These are phyloP conservation scores for Pyrocoelia pectoralis DNA, from an alignment of 2,888 invertebrate genomes.

Conservation along the genomic window DNA sequence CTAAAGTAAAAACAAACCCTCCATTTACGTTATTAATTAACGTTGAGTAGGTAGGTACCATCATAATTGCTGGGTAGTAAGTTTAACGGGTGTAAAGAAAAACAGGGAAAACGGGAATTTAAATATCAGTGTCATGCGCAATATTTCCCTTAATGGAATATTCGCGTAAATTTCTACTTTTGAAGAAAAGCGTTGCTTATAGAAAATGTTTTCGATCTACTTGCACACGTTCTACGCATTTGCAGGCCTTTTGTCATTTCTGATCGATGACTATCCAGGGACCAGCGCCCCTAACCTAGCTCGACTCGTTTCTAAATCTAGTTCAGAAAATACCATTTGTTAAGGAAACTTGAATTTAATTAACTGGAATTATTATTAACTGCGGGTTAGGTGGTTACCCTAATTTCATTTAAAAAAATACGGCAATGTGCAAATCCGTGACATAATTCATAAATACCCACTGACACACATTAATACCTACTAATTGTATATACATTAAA, in stretches of 20 bases:
- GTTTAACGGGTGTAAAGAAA: too few species aligned
- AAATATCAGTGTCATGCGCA: neutral
- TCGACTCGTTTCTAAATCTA: slow-evolving; percentile 30
- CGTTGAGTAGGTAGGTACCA: too few species aligned
- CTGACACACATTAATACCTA: too few species aligned
- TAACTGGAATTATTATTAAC: slow-evolving; percentile 17
- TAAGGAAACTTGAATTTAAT: slow-evolving; percentile 29
- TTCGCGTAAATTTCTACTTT: neutral
- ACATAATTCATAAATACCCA: too few species aligned
- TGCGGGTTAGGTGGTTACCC: too few species aligned
- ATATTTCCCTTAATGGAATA: neutral
- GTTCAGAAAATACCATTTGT: slow-evolving; percentile 32
- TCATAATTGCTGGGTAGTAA: too few species aligned
- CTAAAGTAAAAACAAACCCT: too few species aligned
- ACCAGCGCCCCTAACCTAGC: slow-evolving; percentile 34
- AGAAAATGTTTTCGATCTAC: slow-evolving; percentile 23
- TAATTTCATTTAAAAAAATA: too few species aligned
- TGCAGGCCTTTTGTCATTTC: slow-evolving; percentile 29
- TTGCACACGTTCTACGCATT: slow-evolving; percentile 29
- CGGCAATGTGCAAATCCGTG: too few species aligned
- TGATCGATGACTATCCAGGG: slow-evolving; percentile 34
- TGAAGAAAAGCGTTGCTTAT: neutral
- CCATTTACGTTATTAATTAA: too few species aligned
- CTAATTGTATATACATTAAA: too few species aligned
- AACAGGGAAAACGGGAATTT: too few species aligned